A percentile compares a stretch with the other conserved stretches of the same genome.
Evolutionary conservation across 2,888 invertebrate genomes (phyloP).

Genomic region (Tipula lateralis): DNA sequence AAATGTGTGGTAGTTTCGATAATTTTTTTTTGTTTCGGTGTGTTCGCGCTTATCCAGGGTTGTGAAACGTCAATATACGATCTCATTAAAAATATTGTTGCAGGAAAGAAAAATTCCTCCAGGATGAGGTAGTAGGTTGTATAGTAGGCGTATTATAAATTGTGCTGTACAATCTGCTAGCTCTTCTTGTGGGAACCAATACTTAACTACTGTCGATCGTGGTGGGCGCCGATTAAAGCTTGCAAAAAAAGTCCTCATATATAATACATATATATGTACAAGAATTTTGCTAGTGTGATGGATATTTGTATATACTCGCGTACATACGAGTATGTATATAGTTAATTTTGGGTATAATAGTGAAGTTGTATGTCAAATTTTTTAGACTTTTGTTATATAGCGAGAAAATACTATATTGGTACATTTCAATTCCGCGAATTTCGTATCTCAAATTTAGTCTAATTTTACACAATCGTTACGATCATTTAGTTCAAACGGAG

Average conservation of each 20-base stretch:
- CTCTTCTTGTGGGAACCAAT: slow-evolving; percentile 48
- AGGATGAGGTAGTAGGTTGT: slow-evolving; percentile 52
- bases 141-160: slow-evolving; percentile 44
- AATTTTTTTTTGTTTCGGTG: background rate
- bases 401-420: background rate
- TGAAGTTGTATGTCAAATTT: background rate
- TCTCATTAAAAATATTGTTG: background rate
- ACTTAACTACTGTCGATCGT: too few relatives aligned
- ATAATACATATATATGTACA: background rate
- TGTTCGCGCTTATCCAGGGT: background rate
- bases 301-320: background rate
- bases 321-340: background rate
- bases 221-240: background rate
- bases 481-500: background rate
- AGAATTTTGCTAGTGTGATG: background rate
- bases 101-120: slow-evolving; percentile 38
- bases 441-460: background rate
- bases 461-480: background rate
- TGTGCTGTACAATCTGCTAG: slow-evolving; percentile 50
- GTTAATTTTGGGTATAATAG: background rate
- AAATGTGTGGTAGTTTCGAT: background rate
- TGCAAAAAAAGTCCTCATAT: background rate
- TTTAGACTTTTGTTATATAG: background rate
- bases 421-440: background rate
- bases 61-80: background rate